These are phyloP conservation scores for Anolis apletophallus DNA, from an alignment of 2,797 vertebrate species.

Conservation along the genomic window DNA sequence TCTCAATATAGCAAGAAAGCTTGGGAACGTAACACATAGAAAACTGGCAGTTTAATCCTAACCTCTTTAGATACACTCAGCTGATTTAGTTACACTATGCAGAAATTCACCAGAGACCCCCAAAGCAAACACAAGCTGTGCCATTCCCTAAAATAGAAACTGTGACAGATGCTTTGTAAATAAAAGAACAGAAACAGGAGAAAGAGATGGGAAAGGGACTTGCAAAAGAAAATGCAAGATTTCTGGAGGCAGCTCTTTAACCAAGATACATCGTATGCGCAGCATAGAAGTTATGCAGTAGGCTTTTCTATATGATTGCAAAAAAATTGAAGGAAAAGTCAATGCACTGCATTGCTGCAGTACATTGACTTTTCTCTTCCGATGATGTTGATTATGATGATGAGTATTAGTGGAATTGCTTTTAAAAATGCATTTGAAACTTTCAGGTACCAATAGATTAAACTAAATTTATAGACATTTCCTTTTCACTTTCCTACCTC, in stretches of 20 bases:
- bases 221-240: conserved; percentile 7
- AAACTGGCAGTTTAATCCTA: conserved; percentile 51
- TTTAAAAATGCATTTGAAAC: conserved; percentile 33
- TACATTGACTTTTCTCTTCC: too few species aligned
- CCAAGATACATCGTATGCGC: conserved; percentile 19
- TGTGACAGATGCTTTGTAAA: conserved; percentile 43
- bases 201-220: background rate
- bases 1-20: conserved; percentile 30
- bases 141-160: conserved; percentile 52
- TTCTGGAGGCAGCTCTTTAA: conserved; percentile 35
- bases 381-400: too few species aligned
- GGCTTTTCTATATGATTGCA: background rate
- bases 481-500: conserved; percentile 49
- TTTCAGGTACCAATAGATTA: conserved; percentile 49
- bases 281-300: conserved; percentile 3
- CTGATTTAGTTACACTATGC: conserved; percentile 37
- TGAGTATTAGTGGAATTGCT: rapidly evolving
- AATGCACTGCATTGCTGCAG: conserved; percentile 34
- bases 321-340: conserved; percentile 32
- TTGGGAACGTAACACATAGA: conserved; percentile 34
- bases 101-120: conserved; percentile 46
- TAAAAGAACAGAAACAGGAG: conserved; percentile 33
- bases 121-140: conserved; percentile 55
- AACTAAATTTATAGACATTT: conserved; percentile 63
- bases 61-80: conserved; percentile 51